Evolutionary conservation across 2,797 vertebrate species (phyloP), one percentile per base, ranked within the genome.

Genomic region (Etheostoma perlongum): DNA sequence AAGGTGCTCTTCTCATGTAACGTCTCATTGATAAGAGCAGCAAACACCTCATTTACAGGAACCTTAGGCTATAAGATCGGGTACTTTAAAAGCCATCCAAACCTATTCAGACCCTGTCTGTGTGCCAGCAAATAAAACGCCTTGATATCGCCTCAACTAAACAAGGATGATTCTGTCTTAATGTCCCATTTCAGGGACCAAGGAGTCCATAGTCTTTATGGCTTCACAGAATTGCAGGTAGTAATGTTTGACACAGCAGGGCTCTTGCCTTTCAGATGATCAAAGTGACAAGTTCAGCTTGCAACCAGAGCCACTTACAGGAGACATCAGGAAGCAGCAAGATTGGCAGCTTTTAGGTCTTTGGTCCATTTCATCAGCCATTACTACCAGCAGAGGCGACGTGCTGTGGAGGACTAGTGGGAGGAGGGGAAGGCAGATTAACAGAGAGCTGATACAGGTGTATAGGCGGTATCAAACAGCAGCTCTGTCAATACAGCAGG

Each of bases 111-210:
- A 87, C 82, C 72, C 84, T 66, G 84, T 85, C 88, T 82, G 89
- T 82, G 88, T 85, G 67, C 89, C 83, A 62, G 81, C 83, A 91
- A 92, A 92, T 93, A 92, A 90, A 93, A 92, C 90, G 91, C 87
- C 89, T 93, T 88, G 86, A 85, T 91, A 92, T 92, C 83, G 51
- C 84, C 86, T 89, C 92, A 94, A 92, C 94, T 95, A 93, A 95
- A 94, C 93, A 91, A 85, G 93, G 94, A 95, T 95, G 94, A 95
- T 95, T 95, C 94, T 93, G 89, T 94, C 92, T 94, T 94, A 95
- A 95, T 95, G 94, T 95, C 91, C 94, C 93, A 94, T 95, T 95
- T 94, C 93, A 94, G 91, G 93, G 91, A 90, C 91, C 89, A 90
- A 87, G 86, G 90, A 93, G 88, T 91, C 87, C 90, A 85, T 85